Evolutionary conservation across 2,113 vertebrate species (phyloP), one percentile per base, ranked within the genome.

Genomic region (Pedetes capensis): DNA sequence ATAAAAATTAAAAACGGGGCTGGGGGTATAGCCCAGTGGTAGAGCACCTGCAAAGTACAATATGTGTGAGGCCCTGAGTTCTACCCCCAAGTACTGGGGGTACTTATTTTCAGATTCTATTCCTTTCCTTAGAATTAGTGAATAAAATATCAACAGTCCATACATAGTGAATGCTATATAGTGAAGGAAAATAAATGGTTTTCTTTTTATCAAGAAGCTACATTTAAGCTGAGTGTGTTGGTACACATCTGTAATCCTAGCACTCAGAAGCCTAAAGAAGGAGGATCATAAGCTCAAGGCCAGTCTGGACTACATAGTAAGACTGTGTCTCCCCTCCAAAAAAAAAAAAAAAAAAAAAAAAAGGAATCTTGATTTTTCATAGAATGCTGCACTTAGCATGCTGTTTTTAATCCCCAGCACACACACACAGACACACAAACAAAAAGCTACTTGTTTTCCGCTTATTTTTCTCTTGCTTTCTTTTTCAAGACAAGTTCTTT

Each of bases 31-130:
- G n/a, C n/a, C n/a, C n/a, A n/a, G n/a, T n/a, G n/a, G n/a, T n/a
- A n/a, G n/a, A n/a, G n/a, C n/a, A n/a, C n/a, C n/a, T n/a, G n/a
- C n/a, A n/a, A n/a, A n/a, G n/a, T n/a, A n/a, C n/a, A n/a, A n/a
- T n/a, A n/a, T n/a, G n/a, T n/a, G n/a, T n/a, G n/a, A n/a, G n/a
- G n/a, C n/a, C n/a, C n/a, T n/a, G n/a, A n/a, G n/a, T n/a, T n/a
- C n/a, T n/a, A n/a, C n/a, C n/a, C n/a, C n/a, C n/a, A n/a, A n/a
- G n/a, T n/a, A n/a, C n/a, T n/a, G n/a, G n/a, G n/a, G n/a, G n/a
- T 69, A 55, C 72, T 68, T 94, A 64, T 76, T 87, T 95, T 93
- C 64, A 93, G 63, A 37, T 91, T 75, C 82, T 90, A 0, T 63
- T 92, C 16, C 53, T 92, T 93, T 61, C n/a, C 75, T 91, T 61